phyloP scores from a whole-genome alignment of 2,113 vertebrate species.

The Lota lota region DNA sequence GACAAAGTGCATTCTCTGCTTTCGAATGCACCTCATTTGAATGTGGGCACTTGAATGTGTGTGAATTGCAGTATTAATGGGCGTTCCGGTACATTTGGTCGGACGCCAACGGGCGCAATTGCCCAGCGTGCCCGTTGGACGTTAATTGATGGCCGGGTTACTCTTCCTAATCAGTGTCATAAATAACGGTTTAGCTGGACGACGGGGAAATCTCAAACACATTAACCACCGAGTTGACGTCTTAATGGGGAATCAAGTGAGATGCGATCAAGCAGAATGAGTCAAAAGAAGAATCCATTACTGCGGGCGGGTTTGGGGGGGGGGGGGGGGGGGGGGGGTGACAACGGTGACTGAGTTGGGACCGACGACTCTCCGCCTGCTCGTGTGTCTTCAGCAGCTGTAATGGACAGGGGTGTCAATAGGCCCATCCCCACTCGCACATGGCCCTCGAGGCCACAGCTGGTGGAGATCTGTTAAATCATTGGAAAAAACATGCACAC shows the following conservation, averaged over 20 bases:
- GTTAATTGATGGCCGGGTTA: slow-evolving; percentile 76
- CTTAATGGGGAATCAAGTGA: slow-evolving; percentile 74
- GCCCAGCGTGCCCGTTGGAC: slow-evolving; percentile 70
- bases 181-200: slow-evolving; percentile 74
- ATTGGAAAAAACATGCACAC: slow-evolving; percentile 24
- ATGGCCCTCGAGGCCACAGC: slow-evolving; percentile 65
- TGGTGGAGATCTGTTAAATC: slow-evolving; percentile 72
- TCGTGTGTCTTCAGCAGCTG: slow-evolving; percentile 58
- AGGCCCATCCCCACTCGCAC: slow-evolving; percentile 54
- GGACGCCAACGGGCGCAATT: slow-evolving; percentile 66
- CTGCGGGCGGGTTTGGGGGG: slow-evolving; percentile 33
- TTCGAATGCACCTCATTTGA: slow-evolving; percentile 41
- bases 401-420: slow-evolving; percentile 68
- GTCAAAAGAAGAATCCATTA: slow-evolving; percentile 66
- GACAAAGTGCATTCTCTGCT: slow-evolving; percentile 34
- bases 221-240: slow-evolving; percentile 70
- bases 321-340: slow-evolving; percentile 33
- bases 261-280: slow-evolving; percentile 68
- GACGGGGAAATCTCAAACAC: slow-evolving; percentile 64
- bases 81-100: slow-evolving; percentile 75
- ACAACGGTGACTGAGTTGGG: slow-evolving; percentile 41
- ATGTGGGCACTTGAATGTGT: slow-evolving; percentile 54
- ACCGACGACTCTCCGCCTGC: slow-evolving; percentile 28
- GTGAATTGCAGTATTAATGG: slow-evolving; percentile 67
- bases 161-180: slow-evolving; percentile 74